Percentiles rank a stretch among this genome's conserved stretches.
Conservation (phyloP, 2,888 invertebrate genomes). For the Xiphydria camelus region DNA sequence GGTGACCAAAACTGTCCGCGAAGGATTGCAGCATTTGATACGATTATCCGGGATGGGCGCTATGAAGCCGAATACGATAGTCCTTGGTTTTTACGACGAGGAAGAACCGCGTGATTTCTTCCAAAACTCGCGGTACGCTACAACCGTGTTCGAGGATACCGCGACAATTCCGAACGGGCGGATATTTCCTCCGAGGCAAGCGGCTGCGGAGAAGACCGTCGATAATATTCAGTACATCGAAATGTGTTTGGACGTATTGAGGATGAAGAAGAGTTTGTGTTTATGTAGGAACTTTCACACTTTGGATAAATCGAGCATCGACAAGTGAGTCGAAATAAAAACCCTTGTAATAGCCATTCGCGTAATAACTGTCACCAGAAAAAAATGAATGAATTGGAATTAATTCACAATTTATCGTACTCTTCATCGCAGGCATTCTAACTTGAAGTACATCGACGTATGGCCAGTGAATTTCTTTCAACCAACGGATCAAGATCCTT, state of each 20-base stretch:
- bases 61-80: conserved; percentile 98
- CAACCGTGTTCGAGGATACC: conserved; percentile 61
- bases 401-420: conserved; percentile 9
- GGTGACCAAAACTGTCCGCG: conserved; percentile 79
- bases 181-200: conserved; percentile 63
- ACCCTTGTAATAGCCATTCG: conserved; percentile 13
- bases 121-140: conserved; percentile 57
- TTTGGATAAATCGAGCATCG: conserved; percentile 77
- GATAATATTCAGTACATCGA: conserved; percentile 74
- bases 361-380: conserved; percentile 7
- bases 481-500: conserved; percentile 76
- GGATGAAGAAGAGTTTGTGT: conserved; percentile 93
- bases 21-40: conserved; percentile 90
- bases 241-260: conserved; percentile 84
- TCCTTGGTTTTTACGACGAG: conserved; percentile 90
- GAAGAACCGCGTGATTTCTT: conserved; percentile 79
- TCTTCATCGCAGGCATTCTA: conserved; percentile 62
- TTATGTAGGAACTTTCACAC: conserved; percentile 88
- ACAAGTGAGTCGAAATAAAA: conserved; percentile 62
- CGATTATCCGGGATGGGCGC: conserved; percentile 94
- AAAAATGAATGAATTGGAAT: no score
- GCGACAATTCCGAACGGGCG: conserved; percentile 51
- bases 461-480: conserved; percentile 94
- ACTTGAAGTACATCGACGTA: conserved; percentile 87
- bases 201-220: conserved; percentile 57